Conservation (phyloP, 2,888 invertebrate genomes). For the Ectemnius lituratus region DNA sequence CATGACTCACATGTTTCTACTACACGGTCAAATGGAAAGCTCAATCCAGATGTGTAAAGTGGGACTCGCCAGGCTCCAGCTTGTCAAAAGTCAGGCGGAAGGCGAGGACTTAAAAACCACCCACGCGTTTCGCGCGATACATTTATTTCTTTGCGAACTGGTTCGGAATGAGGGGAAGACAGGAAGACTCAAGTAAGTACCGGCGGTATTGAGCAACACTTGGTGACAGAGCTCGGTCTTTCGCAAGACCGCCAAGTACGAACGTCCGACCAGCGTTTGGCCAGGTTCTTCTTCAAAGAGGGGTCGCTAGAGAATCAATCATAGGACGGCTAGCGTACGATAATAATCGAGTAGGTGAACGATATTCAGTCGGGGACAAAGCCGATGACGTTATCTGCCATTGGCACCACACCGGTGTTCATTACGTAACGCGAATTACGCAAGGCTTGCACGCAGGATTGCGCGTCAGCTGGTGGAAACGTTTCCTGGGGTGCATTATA, state of each 20-base stretch:
- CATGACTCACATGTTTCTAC: too few relatives aligned
- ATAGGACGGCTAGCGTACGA: conserved; percentile 22
- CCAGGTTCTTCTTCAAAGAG: conserved; percentile 11
- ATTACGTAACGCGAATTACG: conserved; percentile 55
- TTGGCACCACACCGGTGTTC: conserved; percentile 22
- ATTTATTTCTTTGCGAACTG: not conserved
- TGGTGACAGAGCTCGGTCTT: conserved; percentile 30
- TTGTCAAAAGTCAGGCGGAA: too few relatives aligned
- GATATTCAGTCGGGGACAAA: conserved; percentile 60
- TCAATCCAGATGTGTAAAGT: too few relatives aligned
- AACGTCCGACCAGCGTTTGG: conserved; percentile 11
- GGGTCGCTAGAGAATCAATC: conserved; percentile 34
- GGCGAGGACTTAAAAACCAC: too few relatives aligned
- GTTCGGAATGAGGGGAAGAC: conserved; percentile 14
- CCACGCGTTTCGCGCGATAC: too few relatives aligned
- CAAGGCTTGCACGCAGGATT: conserved; percentile 43
- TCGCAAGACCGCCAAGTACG: conserved; percentile 11
- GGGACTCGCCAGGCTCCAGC: too few relatives aligned
- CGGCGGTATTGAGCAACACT: conserved; percentile 34
- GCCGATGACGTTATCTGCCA: conserved; percentile 44
- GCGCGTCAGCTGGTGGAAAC: conserved; percentile 46
- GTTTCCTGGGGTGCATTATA: conserved; percentile 34
- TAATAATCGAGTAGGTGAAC: conserved; percentile 50
- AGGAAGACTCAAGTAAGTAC: conserved; percentile 19
- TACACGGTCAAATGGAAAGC: too few relatives aligned